A percentile compares a stretch with the other conserved stretches of the same genome.
phyloP scores from a whole-genome alignment of 2,797 vertebrate species.

The Gymnothorax reevesii region DNA sequence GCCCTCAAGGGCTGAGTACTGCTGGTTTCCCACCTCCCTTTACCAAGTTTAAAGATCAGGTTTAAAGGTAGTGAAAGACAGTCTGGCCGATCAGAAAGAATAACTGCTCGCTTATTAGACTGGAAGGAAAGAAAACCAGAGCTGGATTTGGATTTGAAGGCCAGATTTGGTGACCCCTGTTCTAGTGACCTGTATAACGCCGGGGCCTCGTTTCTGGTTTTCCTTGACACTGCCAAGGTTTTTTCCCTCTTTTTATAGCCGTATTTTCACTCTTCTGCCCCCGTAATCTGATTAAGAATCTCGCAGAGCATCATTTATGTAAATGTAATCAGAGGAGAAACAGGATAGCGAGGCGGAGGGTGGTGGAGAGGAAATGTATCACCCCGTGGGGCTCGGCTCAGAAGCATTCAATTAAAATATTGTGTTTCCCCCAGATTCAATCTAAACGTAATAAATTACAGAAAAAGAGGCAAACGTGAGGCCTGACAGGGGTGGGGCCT shows the following conservation, averaged over 20 bases:
- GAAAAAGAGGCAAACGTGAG: constrained; percentile 71
- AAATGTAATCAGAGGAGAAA: constrained; percentile 98
- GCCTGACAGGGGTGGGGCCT: constrained; percentile 40
- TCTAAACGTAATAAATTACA: constrained; percentile 96
- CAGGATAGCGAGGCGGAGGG: constrained; percentile 84
- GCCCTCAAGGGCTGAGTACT: no score
- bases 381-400: constrained; percentile 87
- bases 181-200: not conserved
- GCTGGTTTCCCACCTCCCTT: no score
- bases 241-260: not conserved
- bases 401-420: constrained; percentile 98
- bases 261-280: constrained; percentile 38
- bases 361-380: constrained; percentile 90
- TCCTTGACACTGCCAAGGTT: not conserved
- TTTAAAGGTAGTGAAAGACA: no score
- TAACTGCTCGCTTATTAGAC: no score
- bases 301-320: constrained; percentile 96
- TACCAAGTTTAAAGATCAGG: no score
- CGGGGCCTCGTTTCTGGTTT: not conserved
- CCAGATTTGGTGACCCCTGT: no score
- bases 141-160: no score
- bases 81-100: no score
- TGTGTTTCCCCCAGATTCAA: constrained; percentile 95
- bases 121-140: no score
- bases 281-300: constrained; percentile 84